Percentiles rank a stretch among this genome's conserved stretches.
Evolutionary conservation across 2,113 vertebrate species (phyloP).

Genomic region (Acanthochromis polyacanthus): DNA sequence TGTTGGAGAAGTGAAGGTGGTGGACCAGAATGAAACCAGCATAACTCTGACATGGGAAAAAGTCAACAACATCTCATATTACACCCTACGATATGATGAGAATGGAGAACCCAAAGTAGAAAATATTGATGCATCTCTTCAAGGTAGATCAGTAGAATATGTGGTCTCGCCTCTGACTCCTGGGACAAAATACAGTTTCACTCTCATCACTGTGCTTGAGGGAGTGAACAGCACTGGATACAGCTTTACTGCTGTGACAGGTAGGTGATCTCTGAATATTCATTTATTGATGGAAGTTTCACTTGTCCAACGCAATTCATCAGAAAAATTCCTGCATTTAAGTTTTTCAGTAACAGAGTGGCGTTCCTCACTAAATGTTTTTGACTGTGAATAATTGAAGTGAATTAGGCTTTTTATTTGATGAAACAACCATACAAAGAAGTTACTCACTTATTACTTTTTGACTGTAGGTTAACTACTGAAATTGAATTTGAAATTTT

Average conservation of each 20-base stretch:
- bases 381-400: too few species aligned
- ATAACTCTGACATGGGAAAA: conserved; percentile 57
- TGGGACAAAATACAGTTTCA: conserved; percentile 48
- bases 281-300: neutral
- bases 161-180: conserved; percentile 17
- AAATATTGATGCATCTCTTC: fast-evolving
- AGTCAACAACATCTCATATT: neutral
- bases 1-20: neutral
- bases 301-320: too few species aligned
- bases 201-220: conserved; percentile 31
- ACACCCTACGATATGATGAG: neutral
- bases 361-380: too few species aligned
- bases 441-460: too few species aligned
- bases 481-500: too few species aligned
- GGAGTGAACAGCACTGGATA: conserved; percentile 19
- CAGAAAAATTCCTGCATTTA: too few species aligned
- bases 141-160: neutral
- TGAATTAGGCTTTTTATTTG: too few species aligned
- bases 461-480: too few species aligned
- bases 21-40: neutral
- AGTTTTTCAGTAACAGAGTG: too few species aligned
- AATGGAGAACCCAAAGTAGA: fast-evolving
- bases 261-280: conserved; percentile 7
- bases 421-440: neutral
- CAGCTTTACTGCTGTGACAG: neutral